Conservation (phyloP, 2,888 invertebrate species). For the Brachypalpus laphriformis region DNA sequence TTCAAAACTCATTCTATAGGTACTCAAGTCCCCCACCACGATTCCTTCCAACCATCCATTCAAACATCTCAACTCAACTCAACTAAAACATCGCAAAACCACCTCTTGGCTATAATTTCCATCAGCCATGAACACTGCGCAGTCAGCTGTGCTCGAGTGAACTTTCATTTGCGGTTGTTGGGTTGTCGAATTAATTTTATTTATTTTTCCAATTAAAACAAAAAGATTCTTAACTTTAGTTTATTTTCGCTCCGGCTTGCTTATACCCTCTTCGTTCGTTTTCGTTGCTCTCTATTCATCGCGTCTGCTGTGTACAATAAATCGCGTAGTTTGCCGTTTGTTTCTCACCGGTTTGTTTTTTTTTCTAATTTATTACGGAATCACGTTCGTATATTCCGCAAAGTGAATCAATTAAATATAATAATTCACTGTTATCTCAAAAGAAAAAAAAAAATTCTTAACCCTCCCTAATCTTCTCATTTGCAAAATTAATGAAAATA, state of each 20-base stretch:
- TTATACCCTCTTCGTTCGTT: neutral
- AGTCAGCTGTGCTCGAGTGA: slow-evolving; percentile 68
- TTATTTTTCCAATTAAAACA: slow-evolving; percentile 16
- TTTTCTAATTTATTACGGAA: slow-evolving; percentile 17
- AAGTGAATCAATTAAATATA: slow-evolving; percentile 28
- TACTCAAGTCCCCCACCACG: neutral
- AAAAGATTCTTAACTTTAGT: slow-evolving; percentile 2
- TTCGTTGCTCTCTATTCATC: neutral
- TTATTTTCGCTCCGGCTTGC: neutral
- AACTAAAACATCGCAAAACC: slow-evolving; percentile 22
- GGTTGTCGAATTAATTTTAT: neutral
- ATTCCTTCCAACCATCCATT: no score
- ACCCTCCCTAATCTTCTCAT: neutral
- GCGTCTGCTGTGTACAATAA: slow-evolving; percentile 22
- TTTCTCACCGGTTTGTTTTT: slow-evolving; percentile 23
- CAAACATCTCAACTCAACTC: no score
- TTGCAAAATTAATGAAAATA: slow-evolving; percentile 1
- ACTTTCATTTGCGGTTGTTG: no score
- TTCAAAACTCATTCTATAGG: neutral
- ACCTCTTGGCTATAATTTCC: slow-evolving; percentile 44
- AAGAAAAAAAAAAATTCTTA: neutral
- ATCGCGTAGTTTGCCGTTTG: slow-evolving; percentile 26
- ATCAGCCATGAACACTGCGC: slow-evolving; percentile 60
- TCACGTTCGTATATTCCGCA: slow-evolving; percentile 23
- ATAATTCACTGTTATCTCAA: slow-evolving; percentile 36